Conservation (phyloP, 2,888 invertebrate genomes). For the Latrodectus hesperus region DNA sequence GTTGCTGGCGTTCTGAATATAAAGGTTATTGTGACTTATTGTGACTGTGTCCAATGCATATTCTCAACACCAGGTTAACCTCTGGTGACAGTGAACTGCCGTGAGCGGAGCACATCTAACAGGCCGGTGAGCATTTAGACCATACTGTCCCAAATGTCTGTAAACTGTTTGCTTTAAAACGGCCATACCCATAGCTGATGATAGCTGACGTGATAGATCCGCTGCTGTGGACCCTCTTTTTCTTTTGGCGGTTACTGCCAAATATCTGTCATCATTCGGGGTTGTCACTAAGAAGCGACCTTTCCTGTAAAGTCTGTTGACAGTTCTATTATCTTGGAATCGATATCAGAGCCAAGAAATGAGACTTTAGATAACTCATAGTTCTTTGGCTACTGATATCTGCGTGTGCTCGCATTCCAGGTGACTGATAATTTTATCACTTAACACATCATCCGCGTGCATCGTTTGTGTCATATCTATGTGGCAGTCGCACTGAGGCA, state of each 20-base stretch:
- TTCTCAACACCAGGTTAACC: constrained; percentile 23
- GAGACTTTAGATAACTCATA: constrained; percentile 15
- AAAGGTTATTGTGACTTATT: neutral
- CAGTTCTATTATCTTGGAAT: constrained; percentile 24
- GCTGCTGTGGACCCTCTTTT: neutral
- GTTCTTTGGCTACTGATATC: constrained; percentile 13
- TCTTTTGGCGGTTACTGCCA: constrained; percentile 19
- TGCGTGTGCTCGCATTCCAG: constrained; percentile 22
- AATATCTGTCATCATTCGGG: constrained; percentile 24
- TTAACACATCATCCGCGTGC: constrained; percentile 27
- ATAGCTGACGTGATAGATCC: constrained; percentile 3
- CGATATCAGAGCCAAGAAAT: constrained; percentile 20
- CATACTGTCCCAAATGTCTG: neutral
- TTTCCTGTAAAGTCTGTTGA: constrained; percentile 8
- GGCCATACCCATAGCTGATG: constrained; percentile 7
- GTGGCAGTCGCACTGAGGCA: no score
- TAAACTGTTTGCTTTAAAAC: constrained; percentile 11
- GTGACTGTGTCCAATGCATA: constrained; percentile 3
- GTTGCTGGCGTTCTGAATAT: no score
- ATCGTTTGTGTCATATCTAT: constrained; percentile 2
- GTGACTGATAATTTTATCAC: constrained; percentile 22
- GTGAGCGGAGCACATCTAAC: constrained; percentile 15
- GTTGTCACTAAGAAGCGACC: constrained; percentile 14
- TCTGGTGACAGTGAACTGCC: constrained; percentile 10
- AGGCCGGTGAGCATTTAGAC: constrained; percentile 2